Conservation (phyloP, 2,797 vertebrate species). For the Euthynnus affinis region DNA sequence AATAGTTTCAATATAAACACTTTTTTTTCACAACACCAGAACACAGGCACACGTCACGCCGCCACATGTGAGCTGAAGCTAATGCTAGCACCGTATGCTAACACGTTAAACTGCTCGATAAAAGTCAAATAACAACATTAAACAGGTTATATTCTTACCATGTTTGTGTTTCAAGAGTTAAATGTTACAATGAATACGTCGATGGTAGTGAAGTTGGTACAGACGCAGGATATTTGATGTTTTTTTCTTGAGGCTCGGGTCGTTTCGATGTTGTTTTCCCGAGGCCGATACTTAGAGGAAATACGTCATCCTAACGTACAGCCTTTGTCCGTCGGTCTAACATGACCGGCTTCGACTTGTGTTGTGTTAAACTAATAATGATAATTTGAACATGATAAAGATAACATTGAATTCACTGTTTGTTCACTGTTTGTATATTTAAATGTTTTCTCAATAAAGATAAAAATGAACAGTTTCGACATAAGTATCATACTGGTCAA, state of each 20-base stretch:
- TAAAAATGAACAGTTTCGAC: too few relatives aligned
- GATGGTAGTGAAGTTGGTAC: not conserved
- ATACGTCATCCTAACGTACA: constrained; percentile 39
- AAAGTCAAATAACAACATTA: rapidly evolving
- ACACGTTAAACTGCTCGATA: not conserved
- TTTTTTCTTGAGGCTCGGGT: constrained; percentile 67
- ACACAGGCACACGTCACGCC: not conserved
- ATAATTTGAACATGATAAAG: too few relatives aligned
- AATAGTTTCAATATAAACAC: rapidly evolving
- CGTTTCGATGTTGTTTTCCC: constrained; percentile 80
- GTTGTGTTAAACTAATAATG: too few relatives aligned
- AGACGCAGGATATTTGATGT: constrained; percentile 8
- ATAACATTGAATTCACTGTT: too few relatives aligned
- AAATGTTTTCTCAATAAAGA: too few relatives aligned
- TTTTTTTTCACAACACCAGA: not conserved
- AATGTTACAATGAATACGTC: not conserved
- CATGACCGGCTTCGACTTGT: not conserved
- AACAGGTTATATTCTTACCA: constrained; percentile 72
- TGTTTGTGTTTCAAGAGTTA: constrained; percentile 63
- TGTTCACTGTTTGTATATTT: too few relatives aligned
- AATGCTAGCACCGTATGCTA: constrained; percentile 63
- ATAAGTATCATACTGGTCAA: too few relatives aligned
- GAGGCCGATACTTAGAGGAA: constrained; percentile 80
- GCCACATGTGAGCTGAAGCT: constrained; percentile 73
- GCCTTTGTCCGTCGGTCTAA: constrained; percentile 23